phyloP scores from a whole-genome alignment of 2,113 vertebrate genomes.

The Oriolus oriolus region DNA sequence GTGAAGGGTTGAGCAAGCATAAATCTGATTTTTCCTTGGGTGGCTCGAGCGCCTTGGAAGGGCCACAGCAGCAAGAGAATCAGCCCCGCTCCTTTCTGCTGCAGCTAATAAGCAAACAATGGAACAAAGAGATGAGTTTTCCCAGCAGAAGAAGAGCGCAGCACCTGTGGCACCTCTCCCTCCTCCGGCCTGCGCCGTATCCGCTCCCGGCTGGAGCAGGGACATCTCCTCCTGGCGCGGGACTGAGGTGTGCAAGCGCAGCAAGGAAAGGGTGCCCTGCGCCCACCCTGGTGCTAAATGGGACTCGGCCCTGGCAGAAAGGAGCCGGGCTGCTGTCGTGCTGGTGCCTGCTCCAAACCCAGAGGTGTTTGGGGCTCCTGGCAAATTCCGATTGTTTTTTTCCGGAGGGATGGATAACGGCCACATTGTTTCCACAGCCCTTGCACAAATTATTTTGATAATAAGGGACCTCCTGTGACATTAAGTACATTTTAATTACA shows the following conservation, averaged over 20 bases:
- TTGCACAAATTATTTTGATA: slow-evolving; percentile 20
- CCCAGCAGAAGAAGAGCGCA: fast-evolving
- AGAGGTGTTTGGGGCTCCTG: background rate
- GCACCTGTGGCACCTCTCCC: background rate
- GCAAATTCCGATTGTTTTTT: background rate
- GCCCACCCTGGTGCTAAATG: background rate
- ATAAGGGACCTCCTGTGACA: slow-evolving; percentile 32
- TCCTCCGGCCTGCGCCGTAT: background rate
- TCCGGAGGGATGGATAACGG: background rate
- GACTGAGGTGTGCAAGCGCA: background rate
- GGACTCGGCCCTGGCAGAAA: too few species aligned
- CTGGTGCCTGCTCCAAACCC: background rate
- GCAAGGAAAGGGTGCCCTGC: background rate
- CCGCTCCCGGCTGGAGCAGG: background rate
- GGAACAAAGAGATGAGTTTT: background rate
- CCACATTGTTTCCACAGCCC: background rate
- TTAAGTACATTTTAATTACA: slow-evolving; percentile 57
- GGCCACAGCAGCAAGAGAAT: background rate
- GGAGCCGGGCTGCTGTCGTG: fast-evolving
- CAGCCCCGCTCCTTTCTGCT: background rate
- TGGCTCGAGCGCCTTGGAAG: background rate
- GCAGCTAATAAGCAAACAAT: background rate
- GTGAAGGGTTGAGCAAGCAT: background rate
- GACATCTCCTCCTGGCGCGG: background rate
- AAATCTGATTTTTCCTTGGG: background rate